Percentiles rank a stretch among this genome's conserved stretches.
Conservation (phyloP, 2,888 invertebrate species). For the Eremobia ochroleuca region DNA sequence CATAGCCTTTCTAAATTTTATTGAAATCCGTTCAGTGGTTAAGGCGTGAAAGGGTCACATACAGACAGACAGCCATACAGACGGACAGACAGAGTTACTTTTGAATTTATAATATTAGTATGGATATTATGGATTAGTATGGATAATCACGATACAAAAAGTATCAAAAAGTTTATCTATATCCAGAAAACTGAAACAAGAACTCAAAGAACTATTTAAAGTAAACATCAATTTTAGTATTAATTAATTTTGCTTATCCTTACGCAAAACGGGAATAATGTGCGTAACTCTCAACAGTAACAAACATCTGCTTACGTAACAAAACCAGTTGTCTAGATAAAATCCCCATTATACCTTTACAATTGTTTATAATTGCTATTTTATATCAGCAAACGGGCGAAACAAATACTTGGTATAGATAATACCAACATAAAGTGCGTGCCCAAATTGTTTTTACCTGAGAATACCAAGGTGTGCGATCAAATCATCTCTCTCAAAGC, state of each 20-base stretch:
- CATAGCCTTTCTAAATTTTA: background rate
- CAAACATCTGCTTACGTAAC: conserved; percentile 37
- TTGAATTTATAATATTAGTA: background rate
- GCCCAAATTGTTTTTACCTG: conserved; percentile 87
- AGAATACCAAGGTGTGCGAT: conserved; percentile 86
- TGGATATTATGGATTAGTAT: background rate
- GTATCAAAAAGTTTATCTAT: conserved; percentile 26
- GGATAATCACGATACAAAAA: conserved; percentile 11
- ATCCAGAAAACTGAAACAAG: conserved; percentile 26
- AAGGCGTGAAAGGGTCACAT: background rate
- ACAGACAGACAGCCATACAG: too few relatives aligned
- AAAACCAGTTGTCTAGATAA: conserved; percentile 42
- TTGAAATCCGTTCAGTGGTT: background rate
- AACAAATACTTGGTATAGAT: conserved; percentile 80
- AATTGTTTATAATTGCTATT: conserved; percentile 63
- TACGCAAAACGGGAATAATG: conserved; percentile 19
- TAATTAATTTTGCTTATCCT: conserved; percentile 49
- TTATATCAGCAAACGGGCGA: conserved; percentile 74
- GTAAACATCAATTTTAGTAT: conserved; percentile 41
- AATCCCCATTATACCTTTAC: conserved; percentile 45
- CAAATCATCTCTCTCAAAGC: conserved; percentile 86
- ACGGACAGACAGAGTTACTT: background rate
- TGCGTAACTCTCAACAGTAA: conserved; percentile 15
- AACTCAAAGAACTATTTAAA: conserved; percentile 39
- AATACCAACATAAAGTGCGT: conserved; percentile 84